phyloP scores from a whole-genome alignment of 2,113 vertebrate species.

The Alethe diademata region DNA sequence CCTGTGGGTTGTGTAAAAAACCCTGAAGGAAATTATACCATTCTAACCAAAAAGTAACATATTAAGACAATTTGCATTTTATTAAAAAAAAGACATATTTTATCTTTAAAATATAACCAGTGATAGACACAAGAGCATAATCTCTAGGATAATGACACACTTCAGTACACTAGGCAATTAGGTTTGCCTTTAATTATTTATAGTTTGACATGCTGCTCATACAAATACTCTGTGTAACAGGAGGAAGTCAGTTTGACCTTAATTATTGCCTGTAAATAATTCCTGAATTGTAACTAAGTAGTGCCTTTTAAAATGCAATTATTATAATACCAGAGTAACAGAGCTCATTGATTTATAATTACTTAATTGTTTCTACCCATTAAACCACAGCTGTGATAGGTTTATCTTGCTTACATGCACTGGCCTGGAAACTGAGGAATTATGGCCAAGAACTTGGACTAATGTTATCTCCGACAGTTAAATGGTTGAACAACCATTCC shows the following conservation, averaged over 20 bases:
- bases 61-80: background rate
- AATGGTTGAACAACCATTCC: background rate
- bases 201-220: slow-evolving; percentile 15
- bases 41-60: background rate
- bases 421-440: background rate
- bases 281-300: slow-evolving; percentile 67
- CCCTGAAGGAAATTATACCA: background rate
- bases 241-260: slow-evolving; percentile 62
- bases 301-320: slow-evolving; percentile 64
- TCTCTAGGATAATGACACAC: slow-evolving; percentile 25
- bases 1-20: background rate
- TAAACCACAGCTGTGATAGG: slow-evolving; percentile 46
- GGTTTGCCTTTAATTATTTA: slow-evolving; percentile 45
- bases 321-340: slow-evolving; percentile 31
- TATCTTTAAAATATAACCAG: background rate
- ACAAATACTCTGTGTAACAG: slow-evolving; percentile 11
- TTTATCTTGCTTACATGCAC: background rate
- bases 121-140: background rate
- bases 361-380: slow-evolving; percentile 61
- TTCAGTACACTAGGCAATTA: slow-evolving; percentile 32
- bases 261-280: slow-evolving; percentile 67
- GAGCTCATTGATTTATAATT: slow-evolving; percentile 71
- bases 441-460: background rate
- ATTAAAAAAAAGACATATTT: background rate
- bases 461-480: background rate